Evolutionary conservation across 2,113 vertebrate species (phyloP), one percentile per base, ranked within the genome.

Genomic region (Amblyopsis rosae): DNA sequence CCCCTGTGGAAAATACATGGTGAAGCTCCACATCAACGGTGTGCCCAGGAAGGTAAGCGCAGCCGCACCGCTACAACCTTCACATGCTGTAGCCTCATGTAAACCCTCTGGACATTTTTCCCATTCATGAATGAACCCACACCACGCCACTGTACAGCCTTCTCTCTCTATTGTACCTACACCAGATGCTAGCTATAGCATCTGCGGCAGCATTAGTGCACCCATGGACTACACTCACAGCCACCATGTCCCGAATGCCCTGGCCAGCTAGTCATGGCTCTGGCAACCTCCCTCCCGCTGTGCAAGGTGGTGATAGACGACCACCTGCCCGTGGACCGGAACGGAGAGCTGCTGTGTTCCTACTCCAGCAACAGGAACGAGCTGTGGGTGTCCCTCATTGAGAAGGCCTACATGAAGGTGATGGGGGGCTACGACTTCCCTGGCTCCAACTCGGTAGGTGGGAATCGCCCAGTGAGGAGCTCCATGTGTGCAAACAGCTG

Each of bases 351-450:
- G 81, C 94, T 99, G 16, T 99, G 97, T 73, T 99, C 97, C 51
- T 99, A 99, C 41, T 99, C 97, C 69, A 99, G 98, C 88, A 99
- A 99, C 79, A 94, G 92, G 86, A 99, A 96, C 75, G 97, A 99
- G 87, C 83, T 99, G 35, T 99, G 98, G 98, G 96, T 99, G 6
- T 99, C 98, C 0, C 93, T 99, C 62, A 98, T 99, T 76, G 98
- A 99, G 86, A 99, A 99, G 72, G 97, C 97, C n/a, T 99, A 99
- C 88, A 99, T 99, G 98, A 99, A 99, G 78, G 96, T 99, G 77
- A 99, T 99, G 98, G 98, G 98, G 69, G 97, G 97, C 70, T 99
- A 98, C 71, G 96, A 99, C 87, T 99, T 99, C 85, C 98, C 98
- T 15, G 98, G 98, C 67, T 99, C 98, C 53, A 99, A 99, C 90